These are phyloP conservation scores for Trachops cirrhosus DNA, from an alignment of 2,797 vertebrate species.

Conservation along the genomic window DNA sequence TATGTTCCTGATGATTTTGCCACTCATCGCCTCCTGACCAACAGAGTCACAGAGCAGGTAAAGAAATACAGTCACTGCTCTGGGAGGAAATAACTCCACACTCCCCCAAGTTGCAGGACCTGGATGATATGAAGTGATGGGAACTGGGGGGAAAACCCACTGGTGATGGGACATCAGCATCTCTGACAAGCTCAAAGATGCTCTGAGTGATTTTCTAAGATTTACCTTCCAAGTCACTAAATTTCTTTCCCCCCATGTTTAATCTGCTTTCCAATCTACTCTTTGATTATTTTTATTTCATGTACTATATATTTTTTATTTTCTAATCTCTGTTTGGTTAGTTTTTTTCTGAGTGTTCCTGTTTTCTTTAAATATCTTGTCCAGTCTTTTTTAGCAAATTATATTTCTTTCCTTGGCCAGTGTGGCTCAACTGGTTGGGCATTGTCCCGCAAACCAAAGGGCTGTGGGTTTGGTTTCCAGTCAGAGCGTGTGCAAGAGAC, in stretches of 20 bases:
- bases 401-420: too few species aligned
- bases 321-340: not conserved
- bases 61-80: not conserved
- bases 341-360: not conserved
- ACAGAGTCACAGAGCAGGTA: not conserved
- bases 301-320: not conserved
- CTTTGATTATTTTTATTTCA: slow-evolving; percentile 25
- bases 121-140: not conserved
- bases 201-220: not conserved
- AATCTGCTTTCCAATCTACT: not conserved
- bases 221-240: not conserved
- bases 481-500: not conserved
- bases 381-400: not conserved
- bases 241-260: not conserved
- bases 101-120: not conserved
- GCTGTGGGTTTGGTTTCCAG: not conserved
- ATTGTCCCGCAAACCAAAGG: not conserved
- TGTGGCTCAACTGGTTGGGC: too few species aligned
- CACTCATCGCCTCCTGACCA: not conserved
- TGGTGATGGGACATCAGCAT: not conserved
- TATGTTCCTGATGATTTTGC: not conserved
- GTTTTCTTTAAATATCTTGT: not conserved
- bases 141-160: not conserved
- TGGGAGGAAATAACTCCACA: not conserved
- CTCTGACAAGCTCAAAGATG: not conserved